A percentile compares a stretch with the other conserved stretches of the same genome.
These are phyloP conservation scores for Netelia inedita DNA, from an alignment of 2,888 invertebrate genomes.

Conservation along the genomic window DNA sequence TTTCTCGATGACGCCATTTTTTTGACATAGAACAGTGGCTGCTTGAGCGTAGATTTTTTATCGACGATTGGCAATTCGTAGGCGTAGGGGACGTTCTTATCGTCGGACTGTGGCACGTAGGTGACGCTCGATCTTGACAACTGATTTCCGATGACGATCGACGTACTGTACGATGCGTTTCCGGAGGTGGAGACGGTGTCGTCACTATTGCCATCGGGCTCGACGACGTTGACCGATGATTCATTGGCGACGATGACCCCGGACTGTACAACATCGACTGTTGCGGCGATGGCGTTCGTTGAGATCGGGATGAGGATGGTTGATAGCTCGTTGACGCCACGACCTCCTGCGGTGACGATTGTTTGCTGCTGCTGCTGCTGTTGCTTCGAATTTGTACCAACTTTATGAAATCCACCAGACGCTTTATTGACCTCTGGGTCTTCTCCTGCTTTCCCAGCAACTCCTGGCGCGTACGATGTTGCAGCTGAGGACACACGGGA, in stretches of 20 bases:
- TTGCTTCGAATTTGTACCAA: slow-evolving; percentile 77
- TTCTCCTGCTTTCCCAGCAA: slow-evolving; percentile 82
- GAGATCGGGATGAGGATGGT: slow-evolving; percentile 83
- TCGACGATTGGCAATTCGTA: slow-evolving; percentile 73
- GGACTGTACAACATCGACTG: slow-evolving; percentile 55
- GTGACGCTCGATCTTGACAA: slow-evolving; percentile 75
- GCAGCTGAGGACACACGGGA: slow-evolving; percentile 74
- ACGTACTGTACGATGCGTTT: slow-evolving; percentile 67
- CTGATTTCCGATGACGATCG: slow-evolving; percentile 76
- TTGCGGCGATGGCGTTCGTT: slow-evolving; percentile 73
- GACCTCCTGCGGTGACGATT: slow-evolving; percentile 73
- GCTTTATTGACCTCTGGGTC: slow-evolving; percentile 83
- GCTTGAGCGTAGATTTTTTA: slow-evolving; percentile 33
- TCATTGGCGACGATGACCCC: slow-evolving; percentile 59
- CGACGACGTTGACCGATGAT: slow-evolving; percentile 49
- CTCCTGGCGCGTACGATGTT: slow-evolving; percentile 82
- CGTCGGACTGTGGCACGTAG: slow-evolving; percentile 73
- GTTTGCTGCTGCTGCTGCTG: slow-evolving; percentile 71
- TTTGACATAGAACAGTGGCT: slow-evolving; percentile 80
- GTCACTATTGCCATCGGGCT: slow-evolving; percentile 38
- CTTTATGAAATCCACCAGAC: slow-evolving; percentile 83
- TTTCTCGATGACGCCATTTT: slow-evolving; percentile 76
- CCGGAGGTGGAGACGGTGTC: slow-evolving; percentile 48
- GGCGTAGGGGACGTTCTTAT: slow-evolving; percentile 71
- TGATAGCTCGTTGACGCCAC: slow-evolving; percentile 80